Base-by-base conservation (phyloP, 2,113 vertebrate species). In the Macquaria ambigua region DNA sequence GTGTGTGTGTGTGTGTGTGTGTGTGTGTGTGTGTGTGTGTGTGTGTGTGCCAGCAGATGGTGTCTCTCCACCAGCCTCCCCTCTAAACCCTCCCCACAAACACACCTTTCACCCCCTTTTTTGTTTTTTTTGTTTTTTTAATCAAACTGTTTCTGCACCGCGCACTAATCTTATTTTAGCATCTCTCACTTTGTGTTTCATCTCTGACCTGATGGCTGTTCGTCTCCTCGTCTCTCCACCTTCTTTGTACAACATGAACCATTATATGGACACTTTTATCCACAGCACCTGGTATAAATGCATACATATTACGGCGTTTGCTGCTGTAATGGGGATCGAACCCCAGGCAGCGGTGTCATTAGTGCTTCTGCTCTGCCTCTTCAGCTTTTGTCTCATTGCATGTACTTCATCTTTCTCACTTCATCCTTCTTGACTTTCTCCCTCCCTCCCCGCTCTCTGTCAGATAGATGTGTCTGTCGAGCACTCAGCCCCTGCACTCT, bases 401-500 rank as follows among this genome's bases (percentile, higher is more conserved):
- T 59, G 63, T 39, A 8, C 80, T 82, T 74, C 56, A 70, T 88
- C 75, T 79, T 48, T 77, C 41, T 55, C 67, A 6, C 83, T 84
- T 80, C 72, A 55, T 74, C 77, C 71, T 59, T 69, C 79, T 71
- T 58, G 66, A 83, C 82, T 83, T 56, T 64, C 73, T 69, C 67
- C 67, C 53, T 61, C 75, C 53, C 67, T 48, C 67, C 34, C 77
- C 12, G 10, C 53, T 50, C 58, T 68, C 55, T 34, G 61, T 81
- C 86, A 62, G 90, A 84, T 84, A 79, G 83, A 90, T 89, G 83
- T 91, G 92, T 92, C 85, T 90, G 87, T 92, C 15, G 46, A 86
- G 89, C 90, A 84, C 90, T 91, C 84, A 89, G 91, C 87, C 83
- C 55, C 89, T 92, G 90, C 89, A 87, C 90, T 90, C 88, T 87